These are phyloP conservation scores for Semotilus atromaculatus DNA, from an alignment of 2,797 vertebrate species.

Conservation along the genomic window DNA sequence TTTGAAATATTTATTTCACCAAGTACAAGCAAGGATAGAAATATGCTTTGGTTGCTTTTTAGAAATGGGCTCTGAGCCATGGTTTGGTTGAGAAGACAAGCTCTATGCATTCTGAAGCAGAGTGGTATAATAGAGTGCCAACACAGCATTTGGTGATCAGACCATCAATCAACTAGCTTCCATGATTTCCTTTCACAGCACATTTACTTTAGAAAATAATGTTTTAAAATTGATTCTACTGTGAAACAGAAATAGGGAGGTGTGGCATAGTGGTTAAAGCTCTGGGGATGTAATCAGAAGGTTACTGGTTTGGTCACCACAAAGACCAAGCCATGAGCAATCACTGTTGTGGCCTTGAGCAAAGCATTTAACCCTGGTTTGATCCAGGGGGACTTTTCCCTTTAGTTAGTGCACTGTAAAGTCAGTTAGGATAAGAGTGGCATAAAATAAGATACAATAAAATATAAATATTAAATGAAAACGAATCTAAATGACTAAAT, in stretches of 20 bases:
- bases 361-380: neutral
- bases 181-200: slow-evolving; percentile 23
- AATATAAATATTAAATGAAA: neutral
- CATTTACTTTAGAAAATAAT: slow-evolving; percentile 13
- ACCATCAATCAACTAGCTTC: slow-evolving; percentile 76
- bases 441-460: neutral
- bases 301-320: slow-evolving; percentile 4
- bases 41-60: slow-evolving; percentile 38
- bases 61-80: slow-evolving; percentile 7
- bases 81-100: slow-evolving; percentile 39
- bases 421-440: neutral
- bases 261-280: slow-evolving; percentile 1
- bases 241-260: slow-evolving; percentile 16
- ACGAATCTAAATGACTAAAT: too few relatives aligned
- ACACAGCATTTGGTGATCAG: slow-evolving; percentile 64
- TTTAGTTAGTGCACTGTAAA: neutral
- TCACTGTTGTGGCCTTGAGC: neutral
- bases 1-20: slow-evolving; percentile 19
- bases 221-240: neutral
- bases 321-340: slow-evolving; percentile 18
- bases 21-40: slow-evolving; percentile 24
- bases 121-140: slow-evolving; percentile 62
- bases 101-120: slow-evolving; percentile 51
- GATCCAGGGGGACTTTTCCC: neutral
- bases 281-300: neutral